Evolutionary conservation across 1,140 invertebrate species (phyloP).

Genomic region (Drosophila novamexicana): DNA sequence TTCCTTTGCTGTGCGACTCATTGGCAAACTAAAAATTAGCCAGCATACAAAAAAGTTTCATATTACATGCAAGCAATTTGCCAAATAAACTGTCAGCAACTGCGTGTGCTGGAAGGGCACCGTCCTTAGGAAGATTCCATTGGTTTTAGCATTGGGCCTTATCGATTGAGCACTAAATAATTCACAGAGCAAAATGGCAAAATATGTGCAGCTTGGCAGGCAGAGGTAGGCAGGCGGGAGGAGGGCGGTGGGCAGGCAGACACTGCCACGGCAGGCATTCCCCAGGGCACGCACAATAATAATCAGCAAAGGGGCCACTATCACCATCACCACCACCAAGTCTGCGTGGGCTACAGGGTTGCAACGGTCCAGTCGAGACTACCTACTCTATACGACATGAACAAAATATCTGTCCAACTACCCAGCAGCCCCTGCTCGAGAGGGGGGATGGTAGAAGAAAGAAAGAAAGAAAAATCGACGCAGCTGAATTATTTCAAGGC

Average conservation of each 20-base stretch:
- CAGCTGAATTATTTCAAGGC: conserved; percentile 39
- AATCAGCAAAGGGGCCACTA: conserved; percentile 52
- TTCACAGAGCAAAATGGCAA: conserved; percentile 59
- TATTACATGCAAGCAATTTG: conserved; percentile 80
- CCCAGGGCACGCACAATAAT: conserved; percentile 68
- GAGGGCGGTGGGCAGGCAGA: background rate
- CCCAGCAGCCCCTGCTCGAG: background rate
- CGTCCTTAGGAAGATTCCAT: conserved; percentile 46
- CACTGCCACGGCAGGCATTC: conserved; percentile 23
- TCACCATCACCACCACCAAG: background rate
- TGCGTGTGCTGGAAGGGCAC: conserved; percentile 4
- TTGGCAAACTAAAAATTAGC: conserved; percentile 72
- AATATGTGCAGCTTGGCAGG: conserved; percentile 26
- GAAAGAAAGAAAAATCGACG: conserved; percentile 20
- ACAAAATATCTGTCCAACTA: conserved; percentile 27
- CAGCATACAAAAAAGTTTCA: conserved; percentile 65
- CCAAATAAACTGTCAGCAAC: conserved; percentile 80
- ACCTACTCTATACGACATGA: conserved; percentile 9
- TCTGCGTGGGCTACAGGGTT: conserved; percentile 49
- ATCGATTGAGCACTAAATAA: conserved; percentile 74
- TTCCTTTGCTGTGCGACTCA: conserved; percentile 26
- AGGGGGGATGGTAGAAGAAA: background rate
- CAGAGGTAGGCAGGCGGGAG: background rate
- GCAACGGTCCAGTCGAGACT: conserved; percentile 29
- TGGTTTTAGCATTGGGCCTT: conserved; percentile 41